Percentiles rank a stretch among this genome's conserved stretches.
These are phyloP conservation scores for Caenorhabditis auriculariae DNA, from an alignment of 2,888 invertebrate genomes.

Conservation along the genomic window DNA sequence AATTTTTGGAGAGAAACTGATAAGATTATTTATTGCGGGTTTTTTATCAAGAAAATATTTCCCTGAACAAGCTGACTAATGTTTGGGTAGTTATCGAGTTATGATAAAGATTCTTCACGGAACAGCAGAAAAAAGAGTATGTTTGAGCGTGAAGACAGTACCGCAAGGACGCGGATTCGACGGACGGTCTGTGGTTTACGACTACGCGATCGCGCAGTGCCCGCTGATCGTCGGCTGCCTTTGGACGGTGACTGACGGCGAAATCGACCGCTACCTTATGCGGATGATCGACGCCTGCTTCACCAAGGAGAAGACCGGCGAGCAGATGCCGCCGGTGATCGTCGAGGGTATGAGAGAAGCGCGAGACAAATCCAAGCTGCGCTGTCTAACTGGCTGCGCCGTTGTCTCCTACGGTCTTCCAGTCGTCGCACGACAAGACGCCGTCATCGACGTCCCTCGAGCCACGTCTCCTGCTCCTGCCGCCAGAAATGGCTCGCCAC, in stretches of 20 bases:
- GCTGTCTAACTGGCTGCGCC: constrained; percentile 51
- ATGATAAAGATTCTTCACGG: not conserved
- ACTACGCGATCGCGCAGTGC: constrained; percentile 50
- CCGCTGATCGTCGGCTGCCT: constrained; percentile 58
- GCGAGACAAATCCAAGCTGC: constrained; percentile 38
- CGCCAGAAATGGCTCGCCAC: too few relatives aligned
- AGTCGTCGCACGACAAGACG: too few relatives aligned
- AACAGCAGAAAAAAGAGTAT: too few relatives aligned
- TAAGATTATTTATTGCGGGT: too few relatives aligned
- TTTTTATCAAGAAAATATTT: too few relatives aligned
- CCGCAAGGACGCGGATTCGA: constrained; percentile 53
- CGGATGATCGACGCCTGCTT: constrained; percentile 39
- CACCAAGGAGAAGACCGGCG: constrained; percentile 4
- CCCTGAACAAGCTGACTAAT: not conserved
- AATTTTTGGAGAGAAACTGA: too few relatives aligned
- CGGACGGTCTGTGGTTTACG: constrained; percentile 44
- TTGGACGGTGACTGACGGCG: constrained; percentile 61
- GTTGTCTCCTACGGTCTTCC: constrained; percentile 58
- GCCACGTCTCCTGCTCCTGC: too few relatives aligned
- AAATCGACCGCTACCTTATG: constrained; percentile 56
- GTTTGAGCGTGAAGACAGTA: constrained; percentile 39
- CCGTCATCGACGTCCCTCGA: too few relatives aligned
- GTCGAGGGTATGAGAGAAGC: constrained; percentile 34
- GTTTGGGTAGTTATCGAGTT: not conserved
- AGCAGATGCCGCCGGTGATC: constrained; percentile 30